phyloP scores from a whole-genome alignment of 2,113 vertebrate species.

The Dolichotis patagonum region DNA sequence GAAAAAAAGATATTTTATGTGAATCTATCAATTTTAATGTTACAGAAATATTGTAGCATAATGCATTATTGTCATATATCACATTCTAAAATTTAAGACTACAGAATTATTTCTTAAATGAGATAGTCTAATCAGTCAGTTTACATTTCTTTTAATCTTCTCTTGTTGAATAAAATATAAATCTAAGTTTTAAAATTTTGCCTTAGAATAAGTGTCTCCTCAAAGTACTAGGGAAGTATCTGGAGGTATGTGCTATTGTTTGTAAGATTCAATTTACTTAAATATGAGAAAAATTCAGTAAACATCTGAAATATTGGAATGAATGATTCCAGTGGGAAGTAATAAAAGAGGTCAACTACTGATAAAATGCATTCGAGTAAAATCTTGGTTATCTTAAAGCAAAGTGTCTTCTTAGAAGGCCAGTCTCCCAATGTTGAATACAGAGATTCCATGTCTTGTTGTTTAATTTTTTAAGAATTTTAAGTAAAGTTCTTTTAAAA shows the following conservation, averaged over 20 bases:
- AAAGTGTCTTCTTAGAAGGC: not conserved
- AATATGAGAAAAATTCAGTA: not conserved
- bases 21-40: not conserved
- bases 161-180: not conserved
- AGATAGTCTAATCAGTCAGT: not conserved
- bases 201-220: not conserved
- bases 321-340: not conserved
- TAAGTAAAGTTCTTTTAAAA: not conserved
- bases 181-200: constrained; percentile 26
- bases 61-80: not conserved
- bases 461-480: not conserved
- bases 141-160: not conserved
- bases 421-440: not conserved
- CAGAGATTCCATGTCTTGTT: not conserved
- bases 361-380: not conserved
- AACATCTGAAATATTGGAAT: not conserved
- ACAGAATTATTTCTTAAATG: not conserved
- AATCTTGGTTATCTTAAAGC: not conserved
- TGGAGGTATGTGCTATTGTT: not conserved
- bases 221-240: not conserved
- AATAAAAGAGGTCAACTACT: not conserved
- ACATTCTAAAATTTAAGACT: not conserved
- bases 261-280: not conserved
- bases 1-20: not conserved
- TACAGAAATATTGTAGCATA: not conserved